Conservation (phyloP, 2,113 vertebrate genomes). For the Gallinago paraguaiae region DNA sequence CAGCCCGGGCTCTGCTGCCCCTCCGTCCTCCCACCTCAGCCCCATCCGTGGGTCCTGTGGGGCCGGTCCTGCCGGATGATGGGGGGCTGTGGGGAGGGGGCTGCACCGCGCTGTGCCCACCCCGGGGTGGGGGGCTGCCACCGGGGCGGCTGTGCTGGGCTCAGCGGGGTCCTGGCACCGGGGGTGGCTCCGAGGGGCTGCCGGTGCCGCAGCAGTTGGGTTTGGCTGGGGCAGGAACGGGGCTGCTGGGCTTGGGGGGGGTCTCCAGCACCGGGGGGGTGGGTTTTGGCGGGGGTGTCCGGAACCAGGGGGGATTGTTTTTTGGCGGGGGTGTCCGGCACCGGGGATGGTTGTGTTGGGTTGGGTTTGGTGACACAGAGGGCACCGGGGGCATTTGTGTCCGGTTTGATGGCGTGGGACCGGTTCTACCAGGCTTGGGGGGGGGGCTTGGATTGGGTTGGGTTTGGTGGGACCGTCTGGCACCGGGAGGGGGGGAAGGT, state of each 20-base stretch:
- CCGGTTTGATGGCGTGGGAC: too few relatives aligned
- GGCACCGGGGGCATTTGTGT: background rate
- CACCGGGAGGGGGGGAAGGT: too few relatives aligned
- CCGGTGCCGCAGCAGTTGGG: background rate
- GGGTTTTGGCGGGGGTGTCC: background rate
- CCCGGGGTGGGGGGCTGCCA: background rate
- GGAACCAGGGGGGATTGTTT: too few relatives aligned
- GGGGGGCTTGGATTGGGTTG: too few relatives aligned
- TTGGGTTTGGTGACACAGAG: background rate
- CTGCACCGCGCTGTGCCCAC: background rate
- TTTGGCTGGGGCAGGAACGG: background rate
- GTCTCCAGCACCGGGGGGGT: too few relatives aligned
- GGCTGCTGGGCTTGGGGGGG: background rate
- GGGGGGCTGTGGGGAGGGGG: fast-evolving
- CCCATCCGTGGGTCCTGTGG: fast-evolving
- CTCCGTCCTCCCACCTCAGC: background rate
- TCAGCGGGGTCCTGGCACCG: background rate
- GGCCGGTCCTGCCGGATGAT: background rate
- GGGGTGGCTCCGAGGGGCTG: background rate
- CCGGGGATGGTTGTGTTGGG: too few relatives aligned
- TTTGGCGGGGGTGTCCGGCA: background rate
- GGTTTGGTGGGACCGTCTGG: too few relatives aligned
- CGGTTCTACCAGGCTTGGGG: too few relatives aligned
- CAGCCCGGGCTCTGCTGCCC: background rate
- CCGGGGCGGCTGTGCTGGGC: background rate